Percentiles rank a stretch among this genome's conserved stretches.
phyloP scores from a whole-genome alignment of 1,140 invertebrate genomes.

The Drosophila miranda region DNA sequence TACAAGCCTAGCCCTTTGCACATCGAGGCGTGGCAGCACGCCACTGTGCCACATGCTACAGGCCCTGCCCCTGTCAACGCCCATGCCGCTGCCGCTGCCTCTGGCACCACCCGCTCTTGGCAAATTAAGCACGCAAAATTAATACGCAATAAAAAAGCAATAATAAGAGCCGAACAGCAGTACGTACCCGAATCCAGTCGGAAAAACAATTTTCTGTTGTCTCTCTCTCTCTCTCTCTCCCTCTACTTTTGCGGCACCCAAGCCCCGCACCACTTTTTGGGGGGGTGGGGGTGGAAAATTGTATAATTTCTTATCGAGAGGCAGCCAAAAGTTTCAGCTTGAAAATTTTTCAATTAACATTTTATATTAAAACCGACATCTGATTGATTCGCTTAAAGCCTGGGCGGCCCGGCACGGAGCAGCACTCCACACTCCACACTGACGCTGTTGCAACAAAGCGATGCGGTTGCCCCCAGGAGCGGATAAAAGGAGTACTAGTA shows the following conservation, averaged over 20 bases:
- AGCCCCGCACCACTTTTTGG: neutral
- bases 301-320: slow-evolving; percentile 72
- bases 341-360: slow-evolving; percentile 69
- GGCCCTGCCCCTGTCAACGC: slow-evolving; percentile 27
- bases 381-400: slow-evolving; percentile 74
- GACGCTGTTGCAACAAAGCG: slow-evolving; percentile 23
- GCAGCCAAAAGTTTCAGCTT: slow-evolving; percentile 40
- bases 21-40: neutral
- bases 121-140: slow-evolving; percentile 81
- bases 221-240: neutral
- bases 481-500: neutral
- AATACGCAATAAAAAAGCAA: slow-evolving; percentile 81
- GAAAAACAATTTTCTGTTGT: slow-evolving; percentile 71
- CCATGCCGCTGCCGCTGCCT: slow-evolving; percentile 6
- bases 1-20: slow-evolving; percentile 65
- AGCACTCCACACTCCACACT: slow-evolving; percentile 1
- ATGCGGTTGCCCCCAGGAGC: slow-evolving; percentile 31
- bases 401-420: neutral
- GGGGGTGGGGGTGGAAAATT: slow-evolving; percentile 17
- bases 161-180: slow-evolving; percentile 69
- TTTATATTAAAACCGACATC: slow-evolving; percentile 70
- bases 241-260: neutral
- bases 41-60: too few species aligned
- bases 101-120: slow-evolving; percentile 22
- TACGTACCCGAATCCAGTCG: slow-evolving; percentile 4